These are phyloP conservation scores for Caloenas nicobarica DNA, from an alignment of 2,113 vertebrate genomes.

Conservation along the genomic window DNA sequence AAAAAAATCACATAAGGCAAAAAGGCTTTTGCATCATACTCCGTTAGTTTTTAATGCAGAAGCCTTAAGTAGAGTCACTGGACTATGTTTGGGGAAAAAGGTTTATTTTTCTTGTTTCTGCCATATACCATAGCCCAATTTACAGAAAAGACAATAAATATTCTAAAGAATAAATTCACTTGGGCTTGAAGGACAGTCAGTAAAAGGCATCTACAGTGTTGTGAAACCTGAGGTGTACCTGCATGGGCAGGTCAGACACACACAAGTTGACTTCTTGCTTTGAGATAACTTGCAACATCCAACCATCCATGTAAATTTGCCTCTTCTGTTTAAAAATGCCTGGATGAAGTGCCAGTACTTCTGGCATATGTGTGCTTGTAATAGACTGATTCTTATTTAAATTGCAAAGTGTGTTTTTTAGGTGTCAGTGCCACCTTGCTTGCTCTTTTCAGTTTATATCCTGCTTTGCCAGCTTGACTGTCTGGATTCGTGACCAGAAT, in stretches of 20 bases:
- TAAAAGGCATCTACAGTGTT: not conserved
- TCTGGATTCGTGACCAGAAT: slow-evolving; percentile 40
- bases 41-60: not conserved
- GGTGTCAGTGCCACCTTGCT: slow-evolving; percentile 46
- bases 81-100: not conserved
- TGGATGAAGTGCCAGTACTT: not conserved
- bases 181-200: not conserved
- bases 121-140: not conserved
- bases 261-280: not conserved
- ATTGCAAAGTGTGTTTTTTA: slow-evolving; percentile 46
- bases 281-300: not conserved
- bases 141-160: not conserved
- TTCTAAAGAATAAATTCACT: not conserved
- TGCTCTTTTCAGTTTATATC: slow-evolving; percentile 52
- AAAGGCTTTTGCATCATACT: not conserved
- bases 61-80: not conserved
- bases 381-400: slow-evolving; percentile 50
- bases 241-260: not conserved
- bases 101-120: not conserved
- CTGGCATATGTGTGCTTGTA: slow-evolving; percentile 3
- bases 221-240: not conserved
- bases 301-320: not conserved
- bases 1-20: not conserved
- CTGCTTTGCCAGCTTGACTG: slow-evolving; percentile 33
- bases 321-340: not conserved